phyloP scores from a whole-genome alignment of 2,888 invertebrate genomes.

The Candidula unifasciata region DNA sequence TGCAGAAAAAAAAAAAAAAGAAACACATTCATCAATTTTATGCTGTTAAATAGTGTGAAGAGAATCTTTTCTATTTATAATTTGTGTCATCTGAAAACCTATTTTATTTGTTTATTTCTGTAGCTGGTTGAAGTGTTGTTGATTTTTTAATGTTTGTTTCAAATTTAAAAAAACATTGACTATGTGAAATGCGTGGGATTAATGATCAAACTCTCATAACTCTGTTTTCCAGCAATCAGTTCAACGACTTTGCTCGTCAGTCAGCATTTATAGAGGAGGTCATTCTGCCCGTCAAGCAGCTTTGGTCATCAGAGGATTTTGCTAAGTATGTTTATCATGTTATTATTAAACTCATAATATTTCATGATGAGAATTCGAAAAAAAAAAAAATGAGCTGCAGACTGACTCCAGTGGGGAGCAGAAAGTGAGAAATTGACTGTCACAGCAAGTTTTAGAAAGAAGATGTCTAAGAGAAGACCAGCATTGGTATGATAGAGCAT shows the following conservation, averaged over 20 bases:
- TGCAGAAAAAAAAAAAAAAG: too few species aligned
- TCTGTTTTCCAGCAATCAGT: conserved; percentile 83
- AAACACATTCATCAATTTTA: too few species aligned
- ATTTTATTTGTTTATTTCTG: not conserved
- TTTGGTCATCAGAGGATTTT: conserved; percentile 74
- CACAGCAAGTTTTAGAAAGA: too few species aligned
- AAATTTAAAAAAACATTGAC: not conserved
- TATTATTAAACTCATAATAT: not conserved
- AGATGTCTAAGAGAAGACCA: too few species aligned
- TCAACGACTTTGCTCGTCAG: conserved; percentile 90
- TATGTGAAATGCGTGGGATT: not conserved
- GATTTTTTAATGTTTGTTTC: not conserved
- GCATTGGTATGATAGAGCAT: too few species aligned
- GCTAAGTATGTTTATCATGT: conserved; percentile 69
- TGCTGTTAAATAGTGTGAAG: too few species aligned
- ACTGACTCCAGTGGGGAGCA: too few species aligned
- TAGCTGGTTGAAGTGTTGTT: not conserved
- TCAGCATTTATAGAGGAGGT: conserved; percentile 84
- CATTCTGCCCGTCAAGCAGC: conserved; percentile 81
- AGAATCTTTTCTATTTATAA: too few species aligned
- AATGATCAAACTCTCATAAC: not conserved
- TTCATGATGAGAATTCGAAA: too few species aligned
- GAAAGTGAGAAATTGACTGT: too few species aligned
- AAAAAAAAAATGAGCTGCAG: too few species aligned
- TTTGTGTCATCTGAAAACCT: not conserved